phyloP scores from a whole-genome alignment of 2,113 vertebrate species.

The Misgurnus anguillicaudatus region DNA sequence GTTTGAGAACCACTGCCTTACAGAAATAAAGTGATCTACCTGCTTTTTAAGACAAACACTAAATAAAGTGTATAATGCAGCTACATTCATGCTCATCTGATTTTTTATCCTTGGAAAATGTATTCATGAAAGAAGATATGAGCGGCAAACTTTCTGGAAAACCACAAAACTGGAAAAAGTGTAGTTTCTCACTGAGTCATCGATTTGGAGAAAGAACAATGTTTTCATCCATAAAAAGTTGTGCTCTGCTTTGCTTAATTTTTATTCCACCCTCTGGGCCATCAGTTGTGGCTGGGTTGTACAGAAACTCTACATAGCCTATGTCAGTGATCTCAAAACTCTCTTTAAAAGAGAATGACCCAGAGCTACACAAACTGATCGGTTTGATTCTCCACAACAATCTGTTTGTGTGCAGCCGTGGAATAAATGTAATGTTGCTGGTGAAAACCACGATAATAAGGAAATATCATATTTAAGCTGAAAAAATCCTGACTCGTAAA shows the following conservation, averaged over 20 bases:
- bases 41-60: not conserved
- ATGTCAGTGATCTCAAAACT: constrained; percentile 13
- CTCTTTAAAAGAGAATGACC: constrained; percentile 10
- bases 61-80: not conserved
- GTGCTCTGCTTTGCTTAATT: not conserved
- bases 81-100: not conserved
- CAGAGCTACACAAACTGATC: not conserved
- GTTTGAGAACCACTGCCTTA: too few species aligned
- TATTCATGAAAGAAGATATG: not conserved
- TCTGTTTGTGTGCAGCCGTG: not conserved
- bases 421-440: not conserved
- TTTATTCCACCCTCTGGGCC: constrained; percentile 1
- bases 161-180: constrained; percentile 40
- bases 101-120: constrained; percentile 19
- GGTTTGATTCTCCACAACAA: not conserved
- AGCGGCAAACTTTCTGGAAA: constrained; percentile 44
- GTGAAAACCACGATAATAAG: not conserved
- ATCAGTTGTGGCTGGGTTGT: not conserved
- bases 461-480: not conserved
- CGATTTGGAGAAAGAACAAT: constrained; percentile 11
- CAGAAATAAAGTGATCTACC: not conserved
- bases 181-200: constrained; percentile 45
- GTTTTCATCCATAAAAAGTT: constrained; percentile 1
- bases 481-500: not conserved
- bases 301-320: constrained; percentile 5